Percentiles rank a stretch among this genome's conserved stretches.
Evolutionary conservation across 2,888 invertebrate genomes (phyloP).

Genomic region (Morinoia aosen): DNA sequence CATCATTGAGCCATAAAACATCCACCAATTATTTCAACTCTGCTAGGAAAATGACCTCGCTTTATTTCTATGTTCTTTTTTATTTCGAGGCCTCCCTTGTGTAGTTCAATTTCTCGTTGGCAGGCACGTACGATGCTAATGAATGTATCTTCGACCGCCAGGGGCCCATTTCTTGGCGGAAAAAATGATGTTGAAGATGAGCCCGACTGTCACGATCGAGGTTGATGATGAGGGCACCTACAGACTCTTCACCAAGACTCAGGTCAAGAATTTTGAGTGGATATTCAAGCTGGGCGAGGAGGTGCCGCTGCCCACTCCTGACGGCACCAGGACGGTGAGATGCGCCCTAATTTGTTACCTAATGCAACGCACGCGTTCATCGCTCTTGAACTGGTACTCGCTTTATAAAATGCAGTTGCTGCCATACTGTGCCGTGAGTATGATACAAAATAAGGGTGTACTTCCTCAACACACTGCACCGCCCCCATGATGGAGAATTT

Average conservation of each 20-base stretch:
- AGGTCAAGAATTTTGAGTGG: conserved; percentile 35
- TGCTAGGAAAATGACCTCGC: not conserved
- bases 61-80: not conserved
- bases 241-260: conserved; percentile 42
- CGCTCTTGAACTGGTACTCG: no score
- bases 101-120: not conserved
- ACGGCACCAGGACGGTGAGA: conserved; percentile 25
- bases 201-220: conserved; percentile 31
- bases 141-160: not conserved
- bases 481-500: not conserved
- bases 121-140: not conserved
- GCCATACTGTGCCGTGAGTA: not conserved
- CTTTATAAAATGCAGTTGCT: no score
- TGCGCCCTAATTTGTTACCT: not conserved
- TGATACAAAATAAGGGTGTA: not conserved
- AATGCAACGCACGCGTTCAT: no score
- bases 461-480: not conserved
- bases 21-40: not conserved
- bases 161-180: conserved; percentile 36
- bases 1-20: not conserved
- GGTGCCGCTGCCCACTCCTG: conserved; percentile 12
- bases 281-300: conserved; percentile 43
- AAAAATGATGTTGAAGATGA: conserved; percentile 46
- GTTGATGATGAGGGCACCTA: conserved; percentile 22
- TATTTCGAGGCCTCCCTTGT: not conserved